Conservation (phyloP, 2,888 invertebrate species). For the Onthophagus sagittarius region DNA sequence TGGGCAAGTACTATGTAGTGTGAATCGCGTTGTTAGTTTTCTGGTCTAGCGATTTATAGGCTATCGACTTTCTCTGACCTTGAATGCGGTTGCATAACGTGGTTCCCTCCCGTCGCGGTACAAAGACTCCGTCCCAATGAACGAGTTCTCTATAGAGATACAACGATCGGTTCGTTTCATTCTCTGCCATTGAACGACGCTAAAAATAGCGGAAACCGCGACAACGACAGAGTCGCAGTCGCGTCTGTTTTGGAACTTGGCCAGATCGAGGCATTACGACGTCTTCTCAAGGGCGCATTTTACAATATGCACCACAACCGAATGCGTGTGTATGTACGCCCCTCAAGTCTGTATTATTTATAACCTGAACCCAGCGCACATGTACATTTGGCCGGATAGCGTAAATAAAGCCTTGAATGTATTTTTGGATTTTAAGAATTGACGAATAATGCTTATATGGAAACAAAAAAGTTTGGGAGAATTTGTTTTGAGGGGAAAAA, state of each 20-base stretch:
- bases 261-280: not conserved
- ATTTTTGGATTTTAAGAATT: not conserved
- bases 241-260: conserved; percentile 6
- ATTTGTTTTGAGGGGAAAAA: not conserved
- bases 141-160: conserved; percentile 6
- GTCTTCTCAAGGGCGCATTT: conserved; percentile 3
- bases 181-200: conserved; percentile 30
- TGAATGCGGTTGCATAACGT: conserved; percentile 42
- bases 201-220: conserved; percentile 36
- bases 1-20: not conserved
- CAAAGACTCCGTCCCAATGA: conserved; percentile 27
- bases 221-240: not conserved
- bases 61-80: conserved; percentile 44
- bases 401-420: conserved; percentile 9
- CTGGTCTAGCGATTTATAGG: conserved; percentile 4
- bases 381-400: conserved; percentile 7
- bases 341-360: not conserved
- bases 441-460: not conserved
- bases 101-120: conserved; percentile 27
- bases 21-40: not conserved
- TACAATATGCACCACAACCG: conserved; percentile 4
- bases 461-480: not conserved
- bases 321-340: not conserved
- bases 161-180: conserved; percentile 15
- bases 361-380: conserved; percentile 1